phyloP scores from a whole-genome alignment of 2,888 invertebrate genomes.

The Papilio protenor region DNA sequence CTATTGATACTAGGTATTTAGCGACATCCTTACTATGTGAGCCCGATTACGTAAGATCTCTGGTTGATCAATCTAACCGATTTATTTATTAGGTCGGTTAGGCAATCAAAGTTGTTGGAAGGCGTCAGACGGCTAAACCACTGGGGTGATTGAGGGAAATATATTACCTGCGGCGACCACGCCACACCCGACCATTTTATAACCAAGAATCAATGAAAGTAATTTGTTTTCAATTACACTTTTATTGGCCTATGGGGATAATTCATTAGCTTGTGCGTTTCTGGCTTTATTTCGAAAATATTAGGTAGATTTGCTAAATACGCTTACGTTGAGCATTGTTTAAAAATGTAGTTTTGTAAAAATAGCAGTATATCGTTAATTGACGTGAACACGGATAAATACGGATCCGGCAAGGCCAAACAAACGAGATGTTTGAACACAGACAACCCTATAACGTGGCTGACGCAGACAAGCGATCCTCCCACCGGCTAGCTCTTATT shows the following conservation, averaged over 20 bases:
- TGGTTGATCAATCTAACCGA: conserved; percentile 1
- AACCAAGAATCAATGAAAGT: conserved; percentile 45
- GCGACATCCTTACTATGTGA: neutral
- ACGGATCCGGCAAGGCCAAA: conserved; percentile 33
- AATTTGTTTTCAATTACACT: conserved; percentile 45
- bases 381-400: conserved; percentile 23
- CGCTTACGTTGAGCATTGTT: neutral
- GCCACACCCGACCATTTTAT: conserved; percentile 49
- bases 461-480: conserved; percentile 38
- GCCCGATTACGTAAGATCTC: conserved; percentile 10
- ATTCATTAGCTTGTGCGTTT: conserved; percentile 6
- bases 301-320: neutral
- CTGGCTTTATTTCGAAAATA: neutral
- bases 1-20: neutral
- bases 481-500: conserved; percentile 34
- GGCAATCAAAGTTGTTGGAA: conserved; percentile 40
- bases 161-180: conserved; percentile 47
- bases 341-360: conserved; percentile 13
- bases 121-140: conserved; percentile 40
- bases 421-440: conserved; percentile 31
- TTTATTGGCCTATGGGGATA: conserved; percentile 41
- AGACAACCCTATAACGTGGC: conserved; percentile 18
- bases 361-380: conserved; percentile 21
- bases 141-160: conserved; percentile 46
- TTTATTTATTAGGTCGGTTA: conserved; percentile 19